Evolutionary conservation across 2,888 invertebrate genomes (phyloP).

Genomic region (Drosophila kuntzei): DNA sequence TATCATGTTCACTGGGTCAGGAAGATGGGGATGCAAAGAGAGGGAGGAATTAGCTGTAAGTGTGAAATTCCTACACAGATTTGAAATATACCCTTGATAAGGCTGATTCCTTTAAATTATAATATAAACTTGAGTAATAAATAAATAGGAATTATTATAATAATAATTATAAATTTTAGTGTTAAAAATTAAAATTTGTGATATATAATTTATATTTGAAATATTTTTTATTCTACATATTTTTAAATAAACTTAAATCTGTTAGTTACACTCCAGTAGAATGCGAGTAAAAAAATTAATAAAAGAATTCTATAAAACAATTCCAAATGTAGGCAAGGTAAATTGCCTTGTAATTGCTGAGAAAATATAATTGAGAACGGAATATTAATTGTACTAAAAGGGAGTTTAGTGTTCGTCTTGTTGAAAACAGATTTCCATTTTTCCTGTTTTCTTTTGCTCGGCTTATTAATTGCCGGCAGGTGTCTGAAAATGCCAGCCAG

Average conservation of each 20-base stretch:
- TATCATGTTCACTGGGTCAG: too few species aligned
- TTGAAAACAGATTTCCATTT: background rate
- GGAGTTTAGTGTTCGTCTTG: background rate
- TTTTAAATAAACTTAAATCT: too few species aligned
- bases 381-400: background rate
- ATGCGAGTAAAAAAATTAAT: too few species aligned
- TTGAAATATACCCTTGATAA: background rate
- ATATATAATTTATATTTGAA: too few species aligned
- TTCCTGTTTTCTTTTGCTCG: background rate
- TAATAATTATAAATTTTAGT: too few species aligned
- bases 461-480: conserved; percentile 47
- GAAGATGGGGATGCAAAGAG: background rate
- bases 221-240: too few species aligned
- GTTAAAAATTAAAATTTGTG: too few species aligned
- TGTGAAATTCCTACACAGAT: background rate
- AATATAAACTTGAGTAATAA: too few species aligned
- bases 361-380: background rate
- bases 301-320: too few species aligned
- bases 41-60: background rate
- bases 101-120: background rate
- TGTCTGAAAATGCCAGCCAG: conserved; percentile 25
- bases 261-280: too few species aligned
- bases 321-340: too few species aligned
- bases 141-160: too few species aligned
- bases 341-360: background rate